Percentiles rank a stretch among this genome's conserved stretches.
Evolutionary conservation across 2,113 vertebrate genomes (phyloP).

Genomic region (Pholis gunnellus): DNA sequence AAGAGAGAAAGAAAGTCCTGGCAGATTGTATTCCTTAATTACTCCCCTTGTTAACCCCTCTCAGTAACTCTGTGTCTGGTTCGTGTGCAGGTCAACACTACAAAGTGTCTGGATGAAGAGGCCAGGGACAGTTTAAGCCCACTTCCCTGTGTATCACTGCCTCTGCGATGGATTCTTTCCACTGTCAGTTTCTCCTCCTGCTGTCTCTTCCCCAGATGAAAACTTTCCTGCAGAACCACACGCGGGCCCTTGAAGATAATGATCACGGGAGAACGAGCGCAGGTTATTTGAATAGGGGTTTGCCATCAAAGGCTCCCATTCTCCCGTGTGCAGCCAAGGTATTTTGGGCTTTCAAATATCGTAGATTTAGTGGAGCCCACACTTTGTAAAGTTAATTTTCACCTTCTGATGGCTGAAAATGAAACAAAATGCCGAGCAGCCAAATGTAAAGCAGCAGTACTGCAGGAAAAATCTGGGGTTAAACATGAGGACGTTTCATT

Average conservation of each 20-base stretch:
- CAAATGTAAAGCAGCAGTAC: neutral
- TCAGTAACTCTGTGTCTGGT: constrained; percentile 55
- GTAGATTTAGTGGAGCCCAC: neutral
- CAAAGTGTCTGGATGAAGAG: constrained; percentile 71
- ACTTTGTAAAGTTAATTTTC: constrained; percentile 22
- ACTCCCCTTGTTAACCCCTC: constrained; percentile 77
- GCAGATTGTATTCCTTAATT: constrained; percentile 78
- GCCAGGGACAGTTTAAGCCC: constrained; percentile 71
- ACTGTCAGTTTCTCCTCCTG: constrained; percentile 50
- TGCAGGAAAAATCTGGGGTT: neutral
- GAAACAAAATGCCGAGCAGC: neutral
- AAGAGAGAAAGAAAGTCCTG: constrained; percentile 53
- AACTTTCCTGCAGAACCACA: constrained; percentile 39
- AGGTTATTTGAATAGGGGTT: constrained; percentile 36
- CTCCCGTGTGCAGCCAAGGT: constrained; percentile 5
- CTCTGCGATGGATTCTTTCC: constrained; percentile 56
- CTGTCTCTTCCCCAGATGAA: constrained; percentile 38
- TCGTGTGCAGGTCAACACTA: constrained; percentile 59
- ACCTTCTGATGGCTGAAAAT: constrained; percentile 17
- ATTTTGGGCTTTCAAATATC: constrained; percentile 27
- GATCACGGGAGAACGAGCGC: constrained; percentile 35
- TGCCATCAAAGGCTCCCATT: constrained; percentile 19
- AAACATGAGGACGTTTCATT: constrained; percentile 3
- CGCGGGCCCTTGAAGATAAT: constrained; percentile 38
- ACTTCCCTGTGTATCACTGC: constrained; percentile 45